These are phyloP conservation scores for Scomberomorus guttatus DNA, from an alignment of 2,797 vertebrate species.

Conservation along the genomic window DNA sequence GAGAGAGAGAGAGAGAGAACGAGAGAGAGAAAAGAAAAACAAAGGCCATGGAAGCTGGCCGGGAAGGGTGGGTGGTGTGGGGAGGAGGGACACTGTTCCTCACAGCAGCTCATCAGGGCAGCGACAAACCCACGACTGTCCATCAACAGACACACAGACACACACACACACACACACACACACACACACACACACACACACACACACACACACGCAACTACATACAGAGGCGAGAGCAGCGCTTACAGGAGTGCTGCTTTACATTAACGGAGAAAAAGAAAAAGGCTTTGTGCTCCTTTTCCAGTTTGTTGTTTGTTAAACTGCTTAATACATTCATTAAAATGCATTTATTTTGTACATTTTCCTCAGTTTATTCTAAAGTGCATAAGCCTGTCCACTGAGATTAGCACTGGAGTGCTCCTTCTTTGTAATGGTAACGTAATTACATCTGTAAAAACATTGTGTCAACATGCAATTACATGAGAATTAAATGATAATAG, in stretches of 20 bases:
- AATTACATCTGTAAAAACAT: slow-evolving; percentile 76
- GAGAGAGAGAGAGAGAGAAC: slow-evolving; percentile 48
- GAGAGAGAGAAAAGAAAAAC: slow-evolving; percentile 71
- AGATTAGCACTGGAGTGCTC: slow-evolving; percentile 55
- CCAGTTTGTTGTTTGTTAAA: slow-evolving; percentile 63
- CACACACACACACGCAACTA: slow-evolving; percentile 37
- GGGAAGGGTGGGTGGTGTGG: slow-evolving; percentile 75
- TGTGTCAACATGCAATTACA: slow-evolving; percentile 76
- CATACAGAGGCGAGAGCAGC: slow-evolving; percentile 8
- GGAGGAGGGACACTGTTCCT: slow-evolving; percentile 76
- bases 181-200: slow-evolving; percentile 34
- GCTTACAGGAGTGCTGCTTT: slow-evolving; percentile 50
- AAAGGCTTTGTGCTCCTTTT: slow-evolving; percentile 66
- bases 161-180: slow-evolving; percentile 27
- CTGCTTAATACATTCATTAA: slow-evolving; percentile 67
- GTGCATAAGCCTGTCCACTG: slow-evolving; percentile 56
- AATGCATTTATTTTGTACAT: slow-evolving; percentile 55
- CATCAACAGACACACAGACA: slow-evolving; percentile 73
- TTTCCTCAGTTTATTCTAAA: slow-evolving; percentile 57
- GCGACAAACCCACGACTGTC: slow-evolving; percentile 84
- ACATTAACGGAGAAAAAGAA: slow-evolving; percentile 51
- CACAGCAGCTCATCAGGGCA: slow-evolving; percentile 84
- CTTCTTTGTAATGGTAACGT: slow-evolving; percentile 61
- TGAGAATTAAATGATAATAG: slow-evolving; percentile 74
- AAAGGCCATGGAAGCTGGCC: slow-evolving; percentile 82